Conservation (phyloP, 53 echinoderm and acorn worm species). For the Temnopleurus reevesii region DNA sequence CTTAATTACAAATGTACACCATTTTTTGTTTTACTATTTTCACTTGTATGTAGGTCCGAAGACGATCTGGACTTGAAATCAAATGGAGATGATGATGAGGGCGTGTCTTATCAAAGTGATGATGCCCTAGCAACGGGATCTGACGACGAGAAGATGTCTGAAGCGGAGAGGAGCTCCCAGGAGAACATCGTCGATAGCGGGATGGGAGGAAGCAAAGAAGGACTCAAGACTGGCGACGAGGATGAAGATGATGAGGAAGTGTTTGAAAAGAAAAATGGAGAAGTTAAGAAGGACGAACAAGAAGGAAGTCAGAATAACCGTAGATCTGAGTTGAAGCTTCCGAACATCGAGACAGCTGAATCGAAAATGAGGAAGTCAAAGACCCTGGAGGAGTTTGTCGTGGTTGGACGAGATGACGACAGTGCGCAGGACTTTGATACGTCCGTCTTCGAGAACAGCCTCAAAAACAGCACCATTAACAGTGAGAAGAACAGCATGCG, state of each 20-base stretch:
- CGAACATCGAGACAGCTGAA: conserved; percentile 43
- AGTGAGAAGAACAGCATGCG: background rate
- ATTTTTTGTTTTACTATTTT: background rate
- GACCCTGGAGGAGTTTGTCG: conserved; percentile 79
- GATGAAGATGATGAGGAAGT: conserved; percentile 46
- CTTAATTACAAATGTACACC: no score
- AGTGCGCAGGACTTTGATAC: conserved; percentile 22
- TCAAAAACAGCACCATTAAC: background rate
- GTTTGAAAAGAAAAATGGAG: background rate
- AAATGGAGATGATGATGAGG: conserved; percentile 35
- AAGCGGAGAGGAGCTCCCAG: conserved; percentile 53
- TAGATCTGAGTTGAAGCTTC: conserved; percentile 18
- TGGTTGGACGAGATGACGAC: conserved; percentile 63
- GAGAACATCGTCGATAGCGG: conserved; percentile 61
- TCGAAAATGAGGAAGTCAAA: conserved; percentile 68
- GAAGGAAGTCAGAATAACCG: conserved; percentile 24
- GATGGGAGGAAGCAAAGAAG: conserved; percentile 54
- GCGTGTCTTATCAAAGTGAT: conserved; percentile 42
- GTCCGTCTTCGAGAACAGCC: background rate
- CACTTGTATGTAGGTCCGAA: conserved; percentile 1
- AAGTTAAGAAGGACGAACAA: conserved; percentile 16
- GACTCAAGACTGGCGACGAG: conserved; percentile 24
- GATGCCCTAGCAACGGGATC: conserved; percentile 24
- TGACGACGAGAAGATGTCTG: conserved; percentile 47
- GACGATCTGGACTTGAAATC: conserved; percentile 40